Evolutionary conservation across 2,797 vertebrate genomes (phyloP), one percentile per base, ranked within the genome.

Genomic region (Phoeniculus purpureus): DNA sequence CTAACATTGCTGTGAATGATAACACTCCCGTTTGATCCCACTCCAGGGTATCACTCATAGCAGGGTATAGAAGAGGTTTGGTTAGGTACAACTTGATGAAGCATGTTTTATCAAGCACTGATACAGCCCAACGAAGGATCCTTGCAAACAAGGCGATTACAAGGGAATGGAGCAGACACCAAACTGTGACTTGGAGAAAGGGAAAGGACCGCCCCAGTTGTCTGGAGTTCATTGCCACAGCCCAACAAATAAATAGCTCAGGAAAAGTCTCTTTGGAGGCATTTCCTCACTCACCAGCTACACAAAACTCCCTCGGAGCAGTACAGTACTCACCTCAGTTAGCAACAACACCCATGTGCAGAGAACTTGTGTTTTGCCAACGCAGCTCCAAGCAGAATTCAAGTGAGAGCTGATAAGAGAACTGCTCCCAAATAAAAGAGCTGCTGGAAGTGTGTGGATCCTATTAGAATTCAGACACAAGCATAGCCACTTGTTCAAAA

Each of bases 281-380:
- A 6, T 43, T 59, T 81, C 8, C 70, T 59, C 20, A 17, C 48
- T 60, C 40, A 37, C 14, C 5, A 20, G 54, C 20, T 71, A 43
- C 14, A 12, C 61, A 65, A 61, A 72, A 8, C 52, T 60, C 58
- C 73, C 43, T 16, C 1, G 18, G 43, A 16, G 52, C 4, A 2
- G 43, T 51, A 32, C 17, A 3, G n/a, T 25, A 94, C 34, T 58
- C 27, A 27, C 19, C 11, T 48, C 3, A 2, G 20, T 6, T 27
- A 16, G 20, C 29, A 60, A 58, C 1, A 4, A 18, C 65, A 82
- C 65, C 65, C 15, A 3, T 6, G 19, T 3, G 0, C 0, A 4
- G 2, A 12, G 51, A 34, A 10, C 60, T 37, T 16, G 0, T 0
- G 11, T n/a, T 89, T 12, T 43, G 34, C 66, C 52, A 52, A 11